phyloP scores from a whole-genome alignment of 2,797 vertebrate species.

The Podargus strigoides region DNA sequence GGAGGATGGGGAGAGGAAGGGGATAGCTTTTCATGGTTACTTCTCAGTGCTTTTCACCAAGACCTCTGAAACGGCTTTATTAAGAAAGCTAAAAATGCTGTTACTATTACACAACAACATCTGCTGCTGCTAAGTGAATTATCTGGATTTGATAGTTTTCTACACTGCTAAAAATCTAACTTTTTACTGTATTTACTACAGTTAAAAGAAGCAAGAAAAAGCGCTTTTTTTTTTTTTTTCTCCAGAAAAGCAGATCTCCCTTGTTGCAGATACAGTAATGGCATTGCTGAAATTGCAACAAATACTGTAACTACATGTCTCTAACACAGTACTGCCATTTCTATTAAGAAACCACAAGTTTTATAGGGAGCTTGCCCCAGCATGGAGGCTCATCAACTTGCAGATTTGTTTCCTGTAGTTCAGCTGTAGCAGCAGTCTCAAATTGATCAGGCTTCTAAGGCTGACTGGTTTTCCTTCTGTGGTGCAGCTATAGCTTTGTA shows the following conservation, averaged over 20 bases:
- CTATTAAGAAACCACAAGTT: not conserved
- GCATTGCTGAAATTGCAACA: not conserved
- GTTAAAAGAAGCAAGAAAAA: not conserved
- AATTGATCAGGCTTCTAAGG: not conserved
- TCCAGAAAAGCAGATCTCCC: not conserved
- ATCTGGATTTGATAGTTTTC: not conserved
- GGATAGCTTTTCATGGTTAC: too few species aligned
- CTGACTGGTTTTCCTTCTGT: not conserved
- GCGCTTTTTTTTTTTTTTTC: not conserved
- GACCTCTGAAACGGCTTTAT: too few species aligned
- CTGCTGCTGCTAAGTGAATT: not conserved
- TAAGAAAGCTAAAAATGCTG: not conserved
- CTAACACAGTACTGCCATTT: not conserved
- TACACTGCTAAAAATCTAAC: not conserved
- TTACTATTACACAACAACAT: not conserved
- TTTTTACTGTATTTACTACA: not conserved
- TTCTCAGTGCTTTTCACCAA: too few species aligned
- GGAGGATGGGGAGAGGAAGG: not conserved
- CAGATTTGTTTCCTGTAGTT: not conserved
- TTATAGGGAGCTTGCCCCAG: not conserved
- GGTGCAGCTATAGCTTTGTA: not conserved
- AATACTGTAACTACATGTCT: not conserved
- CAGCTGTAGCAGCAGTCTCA: not conserved
- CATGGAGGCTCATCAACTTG: not conserved
- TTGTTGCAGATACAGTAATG: not conserved